Evolutionary conservation across 2,797 vertebrate genomes (phyloP), one percentile per base, ranked within the genome.

Genomic region (Anguilla marmorata): DNA sequence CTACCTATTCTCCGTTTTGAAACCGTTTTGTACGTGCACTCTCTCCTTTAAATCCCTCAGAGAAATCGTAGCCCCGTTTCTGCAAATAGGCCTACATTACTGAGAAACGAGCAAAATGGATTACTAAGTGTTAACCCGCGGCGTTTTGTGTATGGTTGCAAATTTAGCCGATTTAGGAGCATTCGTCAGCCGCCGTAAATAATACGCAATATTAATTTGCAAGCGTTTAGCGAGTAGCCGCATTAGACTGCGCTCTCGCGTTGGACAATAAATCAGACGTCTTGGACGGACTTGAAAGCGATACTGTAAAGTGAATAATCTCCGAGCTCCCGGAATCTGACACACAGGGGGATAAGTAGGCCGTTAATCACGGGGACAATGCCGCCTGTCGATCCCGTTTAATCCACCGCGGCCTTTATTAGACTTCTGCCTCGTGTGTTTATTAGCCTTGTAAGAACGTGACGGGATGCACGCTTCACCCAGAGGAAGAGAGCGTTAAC

Each of bases 121-220:
- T 85, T 85, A 74, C 48, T 1, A 21, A 85, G 3, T 69, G 66
- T 60, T 80, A 58, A 84, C 87, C 83, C 50, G 54, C 30, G 50
- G 87, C 48, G n/a, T 33, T 48, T 85, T 50, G 12, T 87, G 60
- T 45, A 72, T 27, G 82, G 33, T 69, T 85, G 66, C 74, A 84
- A 41, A 88, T 76, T 69, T 76, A 85, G 76, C 45, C 24, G 37
- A 79, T 74, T 85, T 52, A 27, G 66, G 83, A 27, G 63, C 56
- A 88, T 88, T 84, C 72, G 50, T 76, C 83, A 60, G 69, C 50
- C 11, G 9, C 48, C 50, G 27, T 88, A 85, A 88, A 85, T 88
- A 85, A 88, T 85, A 69, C 85, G 85, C 84, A 76, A 85, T 88
- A 54, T 66, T 41, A 85, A 88, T 85, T 85, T 85, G 69, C 66